Evolutionary conservation across 2,797 vertebrate species (phyloP).

Genomic region (Pangasius mekongensis): DNA sequence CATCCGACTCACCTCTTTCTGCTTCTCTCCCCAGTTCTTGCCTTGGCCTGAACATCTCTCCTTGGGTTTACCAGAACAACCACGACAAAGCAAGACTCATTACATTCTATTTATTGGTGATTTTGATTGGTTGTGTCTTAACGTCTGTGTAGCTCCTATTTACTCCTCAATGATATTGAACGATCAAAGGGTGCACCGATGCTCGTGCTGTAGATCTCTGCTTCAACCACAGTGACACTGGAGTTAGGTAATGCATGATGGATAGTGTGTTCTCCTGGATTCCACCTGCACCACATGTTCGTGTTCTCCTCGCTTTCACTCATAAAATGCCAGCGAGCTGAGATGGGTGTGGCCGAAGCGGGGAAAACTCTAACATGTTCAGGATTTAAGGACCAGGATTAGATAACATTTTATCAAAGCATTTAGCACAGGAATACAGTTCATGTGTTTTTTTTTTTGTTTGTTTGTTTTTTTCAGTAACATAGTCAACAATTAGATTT

Average conservation of each 20-base stretch:
- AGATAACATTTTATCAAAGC: not conserved
- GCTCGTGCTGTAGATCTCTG: constrained; percentile 69
- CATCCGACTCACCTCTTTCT: not conserved
- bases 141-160: constrained; percentile 55
- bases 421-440: not conserved
- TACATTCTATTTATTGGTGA: constrained; percentile 83
- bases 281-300: not conserved
- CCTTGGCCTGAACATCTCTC: constrained; percentile 75
- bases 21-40: constrained; percentile 75
- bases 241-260: constrained; percentile 66
- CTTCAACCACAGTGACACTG: constrained; percentile 57
- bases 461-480: not conserved
- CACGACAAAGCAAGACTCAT: constrained; percentile 66
- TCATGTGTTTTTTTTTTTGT: not conserved
- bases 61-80: constrained; percentile 59
- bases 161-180: constrained; percentile 61
- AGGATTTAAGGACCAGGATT: not conserved
- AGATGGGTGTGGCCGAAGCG: not conserved
- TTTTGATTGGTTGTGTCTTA: constrained; percentile 77
- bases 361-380: not conserved
- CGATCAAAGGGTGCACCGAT: constrained; percentile 61
- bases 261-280: constrained; percentile 24
- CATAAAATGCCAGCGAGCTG: not conserved
- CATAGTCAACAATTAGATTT: not conserved
- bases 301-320: not conserved